Evolutionary conservation across 2,113 vertebrate genomes (phyloP), one percentile per base, ranked within the genome.

Genomic region (Oreochromis tanganicae): DNA sequence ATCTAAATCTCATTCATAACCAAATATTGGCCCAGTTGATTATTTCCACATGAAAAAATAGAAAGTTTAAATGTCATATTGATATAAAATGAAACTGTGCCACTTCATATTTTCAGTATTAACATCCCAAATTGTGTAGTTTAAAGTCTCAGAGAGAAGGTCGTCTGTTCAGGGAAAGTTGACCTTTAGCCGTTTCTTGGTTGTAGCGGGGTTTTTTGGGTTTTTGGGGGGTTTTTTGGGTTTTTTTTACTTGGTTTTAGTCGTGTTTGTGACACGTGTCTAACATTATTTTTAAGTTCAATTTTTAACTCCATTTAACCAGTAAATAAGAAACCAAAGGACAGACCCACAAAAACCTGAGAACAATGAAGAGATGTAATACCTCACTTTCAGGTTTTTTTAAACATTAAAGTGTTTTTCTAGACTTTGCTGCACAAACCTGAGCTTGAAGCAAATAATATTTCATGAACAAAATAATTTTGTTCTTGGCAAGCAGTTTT

Each of bases 251-350:
- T 41, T 68, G 2, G 10, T 16, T 8, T 43, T 6, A 14, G n/a
- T 68, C 0, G 3, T 16, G 34, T 24, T 71, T 21, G 34, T 38
- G 34, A 36, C 32, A 19, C 3, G 5, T 61, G 12, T 19, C 29
- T 61, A 32, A 34, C 16, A n/a, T 66, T 36, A 19, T 0, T 63
- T 63, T 63, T 19, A 6, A 3, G 1, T 0, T 19, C 0, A 0
- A 17, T 21, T 7, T 34, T 17, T 13, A 3, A 12, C 8, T 43
- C 38, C 1, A 46, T 46, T 73, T 73, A 73, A 46, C 0, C 41
- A 46, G 2, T 73, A 27, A 43, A 16, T 73, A 46, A 17, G 13
- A 17, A 73, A 46, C 38, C 13, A 10, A 27, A 27, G 21, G 5
- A 73, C 38, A 27, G 21, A 46, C 21, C 41, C 21, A 29, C 38